Conservation (phyloP, 2,113 vertebrate species). For the Glaucomys volans region DNA sequence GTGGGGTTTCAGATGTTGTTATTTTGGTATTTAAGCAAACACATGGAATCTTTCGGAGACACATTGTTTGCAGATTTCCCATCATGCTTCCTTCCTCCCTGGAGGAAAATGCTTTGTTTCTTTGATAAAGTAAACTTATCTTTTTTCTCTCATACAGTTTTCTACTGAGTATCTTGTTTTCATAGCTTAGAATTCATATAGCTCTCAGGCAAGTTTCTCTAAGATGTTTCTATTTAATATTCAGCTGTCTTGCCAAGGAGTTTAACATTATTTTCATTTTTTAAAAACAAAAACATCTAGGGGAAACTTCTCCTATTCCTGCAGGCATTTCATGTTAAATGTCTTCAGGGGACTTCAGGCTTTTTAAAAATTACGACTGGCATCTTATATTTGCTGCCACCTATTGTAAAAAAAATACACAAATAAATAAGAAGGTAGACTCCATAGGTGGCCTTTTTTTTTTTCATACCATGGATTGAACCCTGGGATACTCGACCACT, state of each 20-base stretch:
- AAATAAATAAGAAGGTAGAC: constrained; percentile 39
- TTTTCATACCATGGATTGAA: too few relatives aligned
- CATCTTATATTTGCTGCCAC: constrained; percentile 43
- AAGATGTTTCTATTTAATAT: constrained; percentile 80
- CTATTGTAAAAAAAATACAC: constrained; percentile 37
- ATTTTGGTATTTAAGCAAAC: constrained; percentile 74
- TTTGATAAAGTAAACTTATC: constrained; percentile 75
- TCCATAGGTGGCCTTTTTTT: neutral
- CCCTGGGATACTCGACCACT: too few relatives aligned
- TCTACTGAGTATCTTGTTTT: constrained; percentile 76
- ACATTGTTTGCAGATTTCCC: constrained; percentile 77
- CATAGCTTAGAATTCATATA: constrained; percentile 76
- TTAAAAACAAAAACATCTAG: constrained; percentile 50
- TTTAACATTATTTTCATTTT: constrained; percentile 73
- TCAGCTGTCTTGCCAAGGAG: constrained; percentile 61
- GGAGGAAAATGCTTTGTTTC: constrained; percentile 77
- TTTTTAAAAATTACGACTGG: constrained; percentile 63
- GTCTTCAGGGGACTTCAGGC: constrained; percentile 46
- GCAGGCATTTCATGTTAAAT: constrained; percentile 62
- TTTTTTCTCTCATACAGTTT: constrained; percentile 66
- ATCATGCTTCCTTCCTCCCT: constrained; percentile 74
- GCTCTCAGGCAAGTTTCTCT: constrained; percentile 77
- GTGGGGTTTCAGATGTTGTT: constrained; percentile 50
- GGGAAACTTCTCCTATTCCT: constrained; percentile 61
- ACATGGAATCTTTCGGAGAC: constrained; percentile 66